These are phyloP conservation scores for Drosophila miranda DNA, from an alignment of 1,140 invertebrate species.

Conservation along the genomic window DNA sequence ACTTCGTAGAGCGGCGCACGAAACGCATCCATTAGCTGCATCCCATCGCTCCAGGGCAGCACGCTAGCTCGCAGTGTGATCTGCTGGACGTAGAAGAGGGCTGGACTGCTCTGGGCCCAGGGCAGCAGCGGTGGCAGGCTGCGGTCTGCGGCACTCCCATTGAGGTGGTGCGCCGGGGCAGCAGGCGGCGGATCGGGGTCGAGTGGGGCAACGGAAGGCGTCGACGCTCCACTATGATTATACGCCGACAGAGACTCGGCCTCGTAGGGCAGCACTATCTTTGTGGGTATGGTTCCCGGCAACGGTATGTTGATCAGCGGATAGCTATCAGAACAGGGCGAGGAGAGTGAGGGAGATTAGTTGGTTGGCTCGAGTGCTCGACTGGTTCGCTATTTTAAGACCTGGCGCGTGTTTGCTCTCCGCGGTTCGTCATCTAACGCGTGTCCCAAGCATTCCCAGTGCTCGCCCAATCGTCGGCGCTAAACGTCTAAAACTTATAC, in stretches of 20 bases:
- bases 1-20: conserved; percentile 93
- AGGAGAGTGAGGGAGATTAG: conserved; percentile 52
- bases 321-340: conserved; percentile 56
- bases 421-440: conserved; percentile 44
- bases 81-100: conserved; percentile 92
- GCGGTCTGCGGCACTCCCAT: conserved; percentile 38
- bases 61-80: conserved; percentile 88
- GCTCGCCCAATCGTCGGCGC: conserved; percentile 12
- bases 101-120: conserved; percentile 84
- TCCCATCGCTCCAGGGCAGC: conserved; percentile 91
- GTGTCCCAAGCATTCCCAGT: conserved; percentile 38
- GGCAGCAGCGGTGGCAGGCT: conserved; percentile 65
- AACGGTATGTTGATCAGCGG: conserved; percentile 82
- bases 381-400: conserved; percentile 35
- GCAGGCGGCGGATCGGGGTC: conserved; percentile 3
- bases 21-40: conserved; percentile 94
- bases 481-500: conserved; percentile 1
- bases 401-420: conserved; percentile 17
- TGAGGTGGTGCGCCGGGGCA: conserved; percentile 25
- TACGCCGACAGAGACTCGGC: conserved; percentile 19
- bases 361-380: conserved; percentile 47
- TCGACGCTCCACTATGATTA: conserved; percentile 37
- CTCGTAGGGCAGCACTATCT: conserved; percentile 79
- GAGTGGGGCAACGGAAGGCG: background rate
- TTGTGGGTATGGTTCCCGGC: conserved; percentile 81